Evolutionary conservation across 2,797 vertebrate genomes (phyloP).

Genomic region (Harpagifer antarcticus): DNA sequence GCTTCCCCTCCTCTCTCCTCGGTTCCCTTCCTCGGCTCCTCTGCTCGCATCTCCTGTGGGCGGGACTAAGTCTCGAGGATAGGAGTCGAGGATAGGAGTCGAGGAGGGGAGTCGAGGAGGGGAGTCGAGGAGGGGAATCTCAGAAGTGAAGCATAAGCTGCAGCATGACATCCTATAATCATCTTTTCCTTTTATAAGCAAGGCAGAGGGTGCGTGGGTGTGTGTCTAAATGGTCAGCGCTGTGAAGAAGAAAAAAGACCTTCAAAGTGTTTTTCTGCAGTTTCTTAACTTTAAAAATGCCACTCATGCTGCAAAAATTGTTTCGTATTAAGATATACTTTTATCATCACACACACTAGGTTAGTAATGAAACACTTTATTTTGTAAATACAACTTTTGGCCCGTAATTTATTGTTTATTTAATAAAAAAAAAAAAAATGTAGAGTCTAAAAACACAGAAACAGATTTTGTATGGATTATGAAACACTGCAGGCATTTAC

Average conservation of each 20-base stretch:
- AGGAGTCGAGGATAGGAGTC: no score
- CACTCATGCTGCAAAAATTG: conserved; percentile 9
- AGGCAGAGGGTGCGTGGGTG: conserved; percentile 52
- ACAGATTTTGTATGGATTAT: background rate
- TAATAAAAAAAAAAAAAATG: no score
- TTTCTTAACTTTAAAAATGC: conserved; percentile 35
- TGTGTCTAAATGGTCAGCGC: conserved; percentile 51
- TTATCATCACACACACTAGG: no score
- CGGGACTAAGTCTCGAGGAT: no score
- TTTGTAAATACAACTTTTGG: no score
- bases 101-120: no score
- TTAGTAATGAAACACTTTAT: background rate
- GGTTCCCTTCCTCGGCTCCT: no score
- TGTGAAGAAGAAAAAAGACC: conserved; percentile 13
- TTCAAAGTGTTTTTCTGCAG: conserved; percentile 32
- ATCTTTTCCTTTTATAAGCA: conserved; percentile 48
- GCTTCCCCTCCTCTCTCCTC: no score
- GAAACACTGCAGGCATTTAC: background rate
- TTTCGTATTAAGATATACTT: conserved; percentile 27
- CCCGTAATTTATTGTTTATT: no score
- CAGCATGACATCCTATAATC: conserved; percentile 43
- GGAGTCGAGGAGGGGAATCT: no score
- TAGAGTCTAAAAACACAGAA: background rate
- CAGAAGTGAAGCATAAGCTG: conserved; percentile 6
- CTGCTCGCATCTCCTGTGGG: no score